Evolutionary conservation across 2,113 vertebrate species (phyloP).

Genomic region (Saiga tatarica): DNA sequence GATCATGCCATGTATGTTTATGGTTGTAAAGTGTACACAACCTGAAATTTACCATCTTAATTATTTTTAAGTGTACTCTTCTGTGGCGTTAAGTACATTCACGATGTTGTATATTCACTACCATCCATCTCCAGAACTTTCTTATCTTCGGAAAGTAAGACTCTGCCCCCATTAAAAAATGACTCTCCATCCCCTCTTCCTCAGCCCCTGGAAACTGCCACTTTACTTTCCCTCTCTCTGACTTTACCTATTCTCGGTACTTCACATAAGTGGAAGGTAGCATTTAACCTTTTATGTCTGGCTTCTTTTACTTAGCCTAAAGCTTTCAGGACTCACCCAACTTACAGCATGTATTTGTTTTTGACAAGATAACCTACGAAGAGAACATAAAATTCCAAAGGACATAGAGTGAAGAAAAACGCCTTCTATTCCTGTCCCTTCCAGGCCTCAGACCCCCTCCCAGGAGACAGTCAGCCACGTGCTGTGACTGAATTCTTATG

Average conservation of each 20-base stretch:
- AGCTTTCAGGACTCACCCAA: not conserved
- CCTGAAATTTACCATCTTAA: not conserved
- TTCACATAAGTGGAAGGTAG: not conserved
- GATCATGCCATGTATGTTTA: not conserved
- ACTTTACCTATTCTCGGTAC: not conserved
- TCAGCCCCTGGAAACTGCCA: not conserved
- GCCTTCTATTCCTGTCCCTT: not conserved
- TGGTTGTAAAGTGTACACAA: not conserved
- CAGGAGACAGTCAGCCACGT: not conserved
- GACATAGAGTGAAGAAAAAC: not conserved
- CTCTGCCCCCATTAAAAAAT: not conserved
- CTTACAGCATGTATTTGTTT: not conserved
- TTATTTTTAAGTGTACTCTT: not conserved
- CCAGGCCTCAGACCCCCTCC: not conserved
- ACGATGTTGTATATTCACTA: not conserved
- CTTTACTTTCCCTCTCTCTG: not conserved
- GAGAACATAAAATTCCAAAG: not conserved
- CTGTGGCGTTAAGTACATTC: not conserved
- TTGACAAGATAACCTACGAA: not conserved
- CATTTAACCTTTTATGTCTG: not conserved
- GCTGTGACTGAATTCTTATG: not conserved
- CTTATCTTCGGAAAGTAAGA: not conserved
- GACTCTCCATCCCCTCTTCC: too few species aligned
- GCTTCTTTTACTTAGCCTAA: not conserved
- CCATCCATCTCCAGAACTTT: not conserved